These are phyloP conservation scores for Corythornis leucogaster DNA, from an alignment of 2,797 vertebrate species.

Conservation along the genomic window DNA sequence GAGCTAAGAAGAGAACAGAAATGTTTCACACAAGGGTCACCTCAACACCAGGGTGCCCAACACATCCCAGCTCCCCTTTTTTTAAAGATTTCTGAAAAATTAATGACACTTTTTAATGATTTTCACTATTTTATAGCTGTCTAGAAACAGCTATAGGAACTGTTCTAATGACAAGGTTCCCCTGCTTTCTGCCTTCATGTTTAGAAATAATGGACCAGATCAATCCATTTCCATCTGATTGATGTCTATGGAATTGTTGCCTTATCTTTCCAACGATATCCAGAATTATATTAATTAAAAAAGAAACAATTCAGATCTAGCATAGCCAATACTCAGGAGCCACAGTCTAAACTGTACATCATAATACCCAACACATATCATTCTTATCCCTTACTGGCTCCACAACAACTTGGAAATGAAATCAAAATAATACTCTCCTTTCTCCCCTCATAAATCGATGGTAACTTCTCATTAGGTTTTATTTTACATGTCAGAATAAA, in stretches of 20 bases:
- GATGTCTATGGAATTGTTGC: neutral
- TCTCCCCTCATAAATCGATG: neutral
- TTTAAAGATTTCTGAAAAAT: neutral
- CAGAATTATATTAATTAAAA: neutral
- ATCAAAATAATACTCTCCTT: neutral
- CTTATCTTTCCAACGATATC: neutral
- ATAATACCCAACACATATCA: neutral
- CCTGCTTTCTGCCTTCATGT: neutral
- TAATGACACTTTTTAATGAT: neutral
- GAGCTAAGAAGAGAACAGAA: neutral
- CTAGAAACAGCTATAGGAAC: neutral
- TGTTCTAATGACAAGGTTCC: neutral
- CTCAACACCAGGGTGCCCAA: neutral
- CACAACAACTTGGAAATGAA: neutral
- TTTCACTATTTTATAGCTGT: neutral
- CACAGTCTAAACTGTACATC: neutral
- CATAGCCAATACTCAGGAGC: neutral
- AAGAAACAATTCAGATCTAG: neutral
- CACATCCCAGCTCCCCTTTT: neutral
- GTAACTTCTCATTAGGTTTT: neutral
- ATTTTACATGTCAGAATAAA: neutral
- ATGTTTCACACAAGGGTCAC: rapidly evolving
- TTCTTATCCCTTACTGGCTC: neutral
- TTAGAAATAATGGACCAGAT: neutral
- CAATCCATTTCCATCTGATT: neutral